Evolutionary conservation across 1,140 invertebrate species (phyloP), one percentile per base, ranked within the genome.

Genomic region (Lepidurus couesii): DNA sequence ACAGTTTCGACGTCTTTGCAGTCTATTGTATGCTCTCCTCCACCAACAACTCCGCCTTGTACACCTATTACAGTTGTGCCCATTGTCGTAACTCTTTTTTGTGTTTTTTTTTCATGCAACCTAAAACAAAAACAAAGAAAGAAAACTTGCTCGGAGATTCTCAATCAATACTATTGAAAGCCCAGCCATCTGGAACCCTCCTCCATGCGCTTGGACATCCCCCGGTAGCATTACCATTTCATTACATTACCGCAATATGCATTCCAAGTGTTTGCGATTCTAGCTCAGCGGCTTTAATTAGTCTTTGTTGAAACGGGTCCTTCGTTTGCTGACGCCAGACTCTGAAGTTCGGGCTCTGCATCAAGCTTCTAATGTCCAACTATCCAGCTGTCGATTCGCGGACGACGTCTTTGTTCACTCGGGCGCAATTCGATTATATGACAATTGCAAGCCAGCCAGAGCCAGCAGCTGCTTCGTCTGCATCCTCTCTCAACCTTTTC

Each of bases 131-230:
- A 34, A 34, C 34, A 34, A 34, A 34, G 2, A 34, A 34, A 34
- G 2, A 34, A 34, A 65, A 13, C 53, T 65, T 65, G 9, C 21
- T 21, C 53, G 5, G 1, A 13, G 16, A 65, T 65, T 65, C 53
- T 65, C 53, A 65, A 65, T 65, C 53, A 65, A 65, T 65, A 65
- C 53, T 65, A n/a, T 21, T 21, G 6, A 65, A 65, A 65, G 53
- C 53, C 53, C 53, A 65, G 53, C 53, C 53, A n/a, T 65, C 53
- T 21, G 6, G 53, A 65, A 13, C 21, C 13, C 13, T 21, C 53
- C 16, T 13, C 3, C 34, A 34, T 65, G 53, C 53, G 53, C 53
- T 65, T 16, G 53, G 53, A 65, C 53, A 65, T 16, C 47, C 6
- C 11, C 9, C 6, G 47, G 13, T 65, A 65, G 6, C 47, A 65